Base-by-base conservation (phyloP, 2,113 vertebrate species). In the Setophaga petechia region DNA sequence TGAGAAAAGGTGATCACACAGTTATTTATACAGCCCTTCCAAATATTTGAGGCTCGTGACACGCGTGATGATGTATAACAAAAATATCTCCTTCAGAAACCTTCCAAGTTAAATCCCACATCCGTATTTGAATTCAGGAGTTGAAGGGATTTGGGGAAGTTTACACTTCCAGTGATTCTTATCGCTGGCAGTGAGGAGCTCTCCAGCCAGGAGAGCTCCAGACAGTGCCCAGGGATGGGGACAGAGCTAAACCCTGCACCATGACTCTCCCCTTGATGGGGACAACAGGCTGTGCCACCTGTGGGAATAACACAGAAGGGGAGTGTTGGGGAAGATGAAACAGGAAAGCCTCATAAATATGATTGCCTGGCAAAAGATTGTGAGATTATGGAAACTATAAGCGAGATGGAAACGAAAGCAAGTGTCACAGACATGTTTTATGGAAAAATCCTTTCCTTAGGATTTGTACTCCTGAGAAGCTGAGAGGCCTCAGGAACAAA, bases 51-150 rank as follows among this genome's bases (percentile, higher is more conserved):
- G 74, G 23, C 74, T 94, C 1, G 1, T 89, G 93, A 84, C 79
- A 69, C 4, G 17, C 49, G 10, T 78, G 92, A 78, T 94, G 93
- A 96, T 96, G 47, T 92, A 92, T 91, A 84, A 81, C 86, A 81
- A 91, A 96, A 96, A 85, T 95, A 95, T 84, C 87, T 87, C 55
- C 84, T 90, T 47, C 67, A 49, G 33, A 62, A 89, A 15, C 65
- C 61, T 75, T 88, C 95, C 94, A 83, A 83, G 67, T 72, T 85
- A 85, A 96, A 84, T 87, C 91, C 89, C 76, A 87, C 77, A 94
- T 92, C 92, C 73, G 73, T 91, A 49, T 93, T 92, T 94, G 88
- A 84, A 90, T 88, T 75, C 65, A 27, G 78, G 61, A 90, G 59
- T 95, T 83, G 44, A 78, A 81, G 82, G 66, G 85, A 87, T 85